A percentile compares a stretch with the other conserved stretches of the same genome.
phyloP scores from a whole-genome alignment of 2,113 vertebrate genomes.

The Aplodontia rufa region DNA sequence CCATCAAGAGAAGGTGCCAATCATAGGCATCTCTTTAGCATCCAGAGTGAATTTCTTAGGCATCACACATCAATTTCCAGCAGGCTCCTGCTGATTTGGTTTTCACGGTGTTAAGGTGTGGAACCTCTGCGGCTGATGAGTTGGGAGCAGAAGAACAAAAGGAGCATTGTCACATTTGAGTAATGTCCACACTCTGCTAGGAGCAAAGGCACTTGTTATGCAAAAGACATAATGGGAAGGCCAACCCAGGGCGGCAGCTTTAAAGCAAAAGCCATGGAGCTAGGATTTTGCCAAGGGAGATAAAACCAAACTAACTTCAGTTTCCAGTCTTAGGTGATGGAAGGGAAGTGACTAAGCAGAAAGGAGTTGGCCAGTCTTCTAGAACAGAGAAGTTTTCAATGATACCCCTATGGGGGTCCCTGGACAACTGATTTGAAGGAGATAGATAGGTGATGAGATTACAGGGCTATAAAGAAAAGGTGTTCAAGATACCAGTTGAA shows the following conservation, averaged over 20 bases:
- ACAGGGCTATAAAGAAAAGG: background rate
- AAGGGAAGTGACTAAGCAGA: background rate
- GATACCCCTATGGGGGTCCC: background rate
- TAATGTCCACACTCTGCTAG: background rate
- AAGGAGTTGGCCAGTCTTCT: background rate
- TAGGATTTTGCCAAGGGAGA: background rate
- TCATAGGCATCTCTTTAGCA: constrained; percentile 11
- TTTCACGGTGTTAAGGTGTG: background rate
- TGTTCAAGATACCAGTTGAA: background rate
- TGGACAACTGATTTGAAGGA: background rate
- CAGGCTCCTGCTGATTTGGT: background rate
- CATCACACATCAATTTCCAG: background rate
- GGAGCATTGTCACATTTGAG: constrained; percentile 13
- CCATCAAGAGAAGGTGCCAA: background rate
- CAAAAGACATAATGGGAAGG: constrained; percentile 18
- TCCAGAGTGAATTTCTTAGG: background rate
- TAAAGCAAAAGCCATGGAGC: background rate
- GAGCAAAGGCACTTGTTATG: constrained; percentile 44
- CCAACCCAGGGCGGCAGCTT: constrained; percentile 9
- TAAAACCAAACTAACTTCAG: background rate
- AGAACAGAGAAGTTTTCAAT: background rate
- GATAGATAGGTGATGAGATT: background rate
- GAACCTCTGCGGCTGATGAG: background rate
- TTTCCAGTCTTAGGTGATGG: background rate
- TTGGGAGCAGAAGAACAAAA: constrained; percentile 29